These are phyloP conservation scores for Indicator indicator DNA, from an alignment of 2,113 vertebrate species.

Conservation along the genomic window DNA sequence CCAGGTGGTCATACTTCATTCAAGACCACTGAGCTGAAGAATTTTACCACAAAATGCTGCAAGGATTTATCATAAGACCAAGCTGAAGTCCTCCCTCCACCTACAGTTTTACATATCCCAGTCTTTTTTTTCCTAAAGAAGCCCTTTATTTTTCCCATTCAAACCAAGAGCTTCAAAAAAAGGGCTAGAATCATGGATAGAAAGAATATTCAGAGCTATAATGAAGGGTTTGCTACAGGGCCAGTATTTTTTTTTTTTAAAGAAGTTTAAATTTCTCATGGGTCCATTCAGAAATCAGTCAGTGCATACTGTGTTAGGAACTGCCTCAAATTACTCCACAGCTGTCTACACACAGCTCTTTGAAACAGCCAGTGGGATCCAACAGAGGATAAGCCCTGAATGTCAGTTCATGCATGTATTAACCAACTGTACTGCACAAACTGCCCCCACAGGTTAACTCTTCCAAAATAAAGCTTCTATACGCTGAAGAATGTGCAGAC, in stretches of 20 bases:
- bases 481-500: background rate
- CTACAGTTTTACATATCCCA: background rate
- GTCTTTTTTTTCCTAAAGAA: no score
- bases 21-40: background rate
- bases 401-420: no score
- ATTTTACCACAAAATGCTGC: background rate
- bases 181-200: fast-evolving
- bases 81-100: background rate
- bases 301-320: background rate
- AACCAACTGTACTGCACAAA: background rate
- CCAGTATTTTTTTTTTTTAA: background rate
- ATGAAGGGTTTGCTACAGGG: background rate
- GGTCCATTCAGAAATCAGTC: background rate
- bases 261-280: background rate
- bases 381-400: background rate
- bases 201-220: background rate
- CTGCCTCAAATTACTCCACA: background rate
- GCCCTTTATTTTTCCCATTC: background rate
- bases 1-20: background rate
- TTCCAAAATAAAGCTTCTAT: background rate
- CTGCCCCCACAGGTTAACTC: no score
- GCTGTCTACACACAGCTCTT: background rate
- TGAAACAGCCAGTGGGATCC: background rate
- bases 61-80: background rate
- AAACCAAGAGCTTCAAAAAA: background rate